A percentile compares a stretch with the other conserved stretches of the same genome.
Evolutionary conservation across 2,113 vertebrate species (phyloP).

Genomic region (Perca fluviatilis): DNA sequence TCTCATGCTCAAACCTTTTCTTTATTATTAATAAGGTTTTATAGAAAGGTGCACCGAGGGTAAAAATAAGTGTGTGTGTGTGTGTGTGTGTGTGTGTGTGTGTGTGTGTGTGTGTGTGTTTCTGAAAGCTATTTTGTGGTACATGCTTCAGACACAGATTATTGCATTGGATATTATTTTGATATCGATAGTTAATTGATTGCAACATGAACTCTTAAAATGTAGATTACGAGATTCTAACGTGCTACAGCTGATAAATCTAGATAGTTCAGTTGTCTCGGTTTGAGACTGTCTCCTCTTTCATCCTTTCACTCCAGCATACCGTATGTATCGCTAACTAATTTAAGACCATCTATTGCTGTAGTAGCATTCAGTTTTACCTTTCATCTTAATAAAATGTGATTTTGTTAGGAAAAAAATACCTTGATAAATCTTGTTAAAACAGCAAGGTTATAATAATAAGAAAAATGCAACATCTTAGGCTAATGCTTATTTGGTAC

Average conservation of each 20-base stretch:
- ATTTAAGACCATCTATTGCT: not conserved
- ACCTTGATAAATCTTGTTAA: not conserved
- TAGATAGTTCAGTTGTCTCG: not conserved
- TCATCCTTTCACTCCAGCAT: not conserved
- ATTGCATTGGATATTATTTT: slow-evolving; percentile 6
- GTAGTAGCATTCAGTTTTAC: not conserved
- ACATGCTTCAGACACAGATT: slow-evolving; percentile 12
- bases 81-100: too few species aligned
- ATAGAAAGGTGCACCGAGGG: slow-evolving; percentile 18
- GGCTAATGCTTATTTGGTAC: not conserved
- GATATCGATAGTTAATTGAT: not conserved
- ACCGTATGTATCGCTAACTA: not conserved
- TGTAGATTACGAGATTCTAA: slow-evolving; percentile 5
- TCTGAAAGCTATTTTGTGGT: slow-evolving; percentile 16
- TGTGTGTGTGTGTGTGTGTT: not conserved
- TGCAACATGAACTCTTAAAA: not conserved
- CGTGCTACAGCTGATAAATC: not conserved
- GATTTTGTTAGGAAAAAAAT: not conserved
- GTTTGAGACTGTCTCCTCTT: not conserved
- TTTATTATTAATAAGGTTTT: slow-evolving; percentile 54
- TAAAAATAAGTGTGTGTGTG: not conserved
- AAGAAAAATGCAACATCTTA: not conserved
- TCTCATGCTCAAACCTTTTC: slow-evolving; percentile 15
- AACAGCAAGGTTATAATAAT: slow-evolving; percentile 10
- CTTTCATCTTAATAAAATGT: not conserved